These are phyloP conservation scores for Sebastes steindachneri DNA, from an alignment of 2,797 vertebrate genomes.

Conservation along the genomic window DNA sequence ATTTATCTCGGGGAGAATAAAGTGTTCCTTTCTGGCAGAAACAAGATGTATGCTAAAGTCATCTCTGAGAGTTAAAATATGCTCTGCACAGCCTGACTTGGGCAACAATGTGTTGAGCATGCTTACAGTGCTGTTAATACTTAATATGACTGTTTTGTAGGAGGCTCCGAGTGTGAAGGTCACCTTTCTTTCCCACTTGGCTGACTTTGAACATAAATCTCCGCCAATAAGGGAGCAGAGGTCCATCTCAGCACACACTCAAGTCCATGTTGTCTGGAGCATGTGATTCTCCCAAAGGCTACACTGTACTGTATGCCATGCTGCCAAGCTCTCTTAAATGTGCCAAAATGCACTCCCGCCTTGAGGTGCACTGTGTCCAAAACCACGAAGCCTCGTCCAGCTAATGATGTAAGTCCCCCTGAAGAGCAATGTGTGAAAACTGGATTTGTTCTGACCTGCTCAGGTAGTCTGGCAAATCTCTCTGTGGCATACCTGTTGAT, in stretches of 20 bases:
- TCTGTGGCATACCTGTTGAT: constrained; percentile 49
- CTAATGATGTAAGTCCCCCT: constrained; percentile 52
- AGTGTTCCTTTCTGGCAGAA: constrained; percentile 37
- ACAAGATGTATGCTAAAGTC: constrained; percentile 39
- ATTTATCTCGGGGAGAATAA: constrained; percentile 60
- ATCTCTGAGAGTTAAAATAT: constrained; percentile 31
- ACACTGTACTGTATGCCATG: constrained; percentile 22
- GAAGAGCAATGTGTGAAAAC: constrained; percentile 29
- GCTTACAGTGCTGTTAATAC: constrained; percentile 24
- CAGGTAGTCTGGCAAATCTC: constrained; percentile 24
- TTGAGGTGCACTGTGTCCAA: constrained; percentile 46
- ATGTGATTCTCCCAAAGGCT: constrained; percentile 51
- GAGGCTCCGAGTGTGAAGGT: constrained; percentile 56
- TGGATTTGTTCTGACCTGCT: constrained; percentile 40
- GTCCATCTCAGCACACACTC: constrained; percentile 47
- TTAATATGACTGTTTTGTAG: constrained; percentile 35
- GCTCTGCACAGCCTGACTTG: not conserved
- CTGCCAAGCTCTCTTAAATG: constrained; percentile 66
- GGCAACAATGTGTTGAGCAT: constrained; percentile 23
- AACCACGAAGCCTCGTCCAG: constrained; percentile 44
- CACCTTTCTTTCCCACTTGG: constrained; percentile 60
- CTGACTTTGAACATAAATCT: constrained; percentile 69
- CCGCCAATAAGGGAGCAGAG: constrained; percentile 40
- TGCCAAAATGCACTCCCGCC: constrained; percentile 54
- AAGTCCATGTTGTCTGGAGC: constrained; percentile 52